phyloP scores from a whole-genome alignment of 92 coral and sea anemone genomes.

The Umimayanthus kanabou region DNA sequence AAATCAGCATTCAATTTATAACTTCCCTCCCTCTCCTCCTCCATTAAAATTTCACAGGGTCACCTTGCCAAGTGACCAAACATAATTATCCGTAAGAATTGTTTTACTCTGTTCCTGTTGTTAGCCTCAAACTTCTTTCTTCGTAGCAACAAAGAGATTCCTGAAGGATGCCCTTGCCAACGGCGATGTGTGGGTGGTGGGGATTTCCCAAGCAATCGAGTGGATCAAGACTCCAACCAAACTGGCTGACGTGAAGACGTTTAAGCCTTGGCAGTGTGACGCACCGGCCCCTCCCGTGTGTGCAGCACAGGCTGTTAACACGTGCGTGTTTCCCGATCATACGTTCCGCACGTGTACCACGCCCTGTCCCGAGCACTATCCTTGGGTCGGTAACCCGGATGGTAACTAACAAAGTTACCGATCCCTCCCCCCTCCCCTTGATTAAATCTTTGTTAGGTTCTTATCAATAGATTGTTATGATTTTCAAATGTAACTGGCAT shows the following conservation, averaged over 20 bases:
- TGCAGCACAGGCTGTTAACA: slow-evolving; percentile 40
- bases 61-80: no score
- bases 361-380: slow-evolving; percentile 69
- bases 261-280: slow-evolving; percentile 69
- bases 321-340: slow-evolving; percentile 44
- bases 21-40: no score
- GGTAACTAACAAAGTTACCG: slow-evolving; percentile 52
- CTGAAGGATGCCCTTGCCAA: slow-evolving; percentile 44
- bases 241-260: slow-evolving; percentile 50
- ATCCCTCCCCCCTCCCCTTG: neutral
- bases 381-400: slow-evolving; percentile 92
- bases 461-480: no score
- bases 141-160: slow-evolving; percentile 55
- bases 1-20: no score
- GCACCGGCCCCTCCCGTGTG: slow-evolving; percentile 62
- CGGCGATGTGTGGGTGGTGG: slow-evolving; percentile 74
- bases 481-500: no score
- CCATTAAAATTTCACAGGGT: no score
- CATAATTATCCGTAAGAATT: neutral
- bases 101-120: no score
- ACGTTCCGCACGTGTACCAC: slow-evolving; percentile 32
- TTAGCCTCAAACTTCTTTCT: neutral
- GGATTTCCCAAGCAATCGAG: slow-evolving; percentile 68
- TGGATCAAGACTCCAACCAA: slow-evolving; percentile 64
- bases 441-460: neutral